Evolutionary conservation across 2,113 vertebrate species (phyloP).

Genomic region (Burhinus oedicnemus): DNA sequence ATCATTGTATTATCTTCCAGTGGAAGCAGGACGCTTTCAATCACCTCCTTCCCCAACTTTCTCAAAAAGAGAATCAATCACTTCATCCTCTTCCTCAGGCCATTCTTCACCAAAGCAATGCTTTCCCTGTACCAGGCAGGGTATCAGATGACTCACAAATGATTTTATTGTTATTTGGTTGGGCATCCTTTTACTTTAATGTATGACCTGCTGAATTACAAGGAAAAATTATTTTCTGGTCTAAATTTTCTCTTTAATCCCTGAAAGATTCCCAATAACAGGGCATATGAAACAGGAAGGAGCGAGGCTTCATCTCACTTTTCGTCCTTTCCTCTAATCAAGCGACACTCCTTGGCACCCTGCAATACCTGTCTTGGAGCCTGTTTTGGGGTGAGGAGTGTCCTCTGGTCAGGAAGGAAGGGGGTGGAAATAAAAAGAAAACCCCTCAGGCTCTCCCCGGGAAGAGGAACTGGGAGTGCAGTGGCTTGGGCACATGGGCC

Average conservation of each 20-base stretch:
- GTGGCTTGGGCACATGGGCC: not conserved
- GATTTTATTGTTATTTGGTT: not conserved
- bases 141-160: not conserved
- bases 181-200: not conserved
- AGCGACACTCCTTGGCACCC: not conserved
- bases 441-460: not conserved
- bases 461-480: not conserved
- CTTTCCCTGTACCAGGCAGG: not conserved
- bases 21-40: not conserved
- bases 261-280: not conserved
- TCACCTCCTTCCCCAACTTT: not conserved
- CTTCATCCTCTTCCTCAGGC: not conserved
- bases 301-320: not conserved
- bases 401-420: slow-evolving; percentile 14
- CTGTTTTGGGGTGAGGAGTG: slow-evolving; percentile 6
- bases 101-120: not conserved
- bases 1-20: not conserved
- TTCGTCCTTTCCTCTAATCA: slow-evolving; percentile 21
- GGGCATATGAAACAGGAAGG: not conserved
- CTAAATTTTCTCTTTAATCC: not conserved
- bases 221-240: not conserved
- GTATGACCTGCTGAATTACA: not conserved
- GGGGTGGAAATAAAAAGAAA: slow-evolving; percentile 25
- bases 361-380: slow-evolving; percentile 29
- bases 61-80: not conserved